phyloP scores from a whole-genome alignment of 2,797 vertebrate species.

The Eremophila alpestris region DNA sequence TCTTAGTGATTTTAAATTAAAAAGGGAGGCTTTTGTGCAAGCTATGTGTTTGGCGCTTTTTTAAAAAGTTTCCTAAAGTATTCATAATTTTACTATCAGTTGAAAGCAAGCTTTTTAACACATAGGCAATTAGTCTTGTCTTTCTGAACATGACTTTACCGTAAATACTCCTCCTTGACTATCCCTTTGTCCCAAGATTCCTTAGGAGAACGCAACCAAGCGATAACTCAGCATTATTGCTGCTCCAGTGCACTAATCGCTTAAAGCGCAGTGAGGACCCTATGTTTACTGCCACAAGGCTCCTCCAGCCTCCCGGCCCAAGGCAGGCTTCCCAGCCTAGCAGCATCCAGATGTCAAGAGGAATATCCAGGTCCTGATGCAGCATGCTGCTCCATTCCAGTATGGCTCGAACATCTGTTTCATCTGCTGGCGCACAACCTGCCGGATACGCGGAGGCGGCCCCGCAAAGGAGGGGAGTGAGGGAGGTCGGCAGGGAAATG shows the following conservation, averaged over 20 bases:
- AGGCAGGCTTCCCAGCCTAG: slow-evolving; percentile 87
- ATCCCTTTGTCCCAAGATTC: slow-evolving; percentile 86
- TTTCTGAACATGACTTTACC: slow-evolving; percentile 77
- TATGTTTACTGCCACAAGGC: slow-evolving; percentile 86
- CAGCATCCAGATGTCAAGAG: slow-evolving; percentile 96
- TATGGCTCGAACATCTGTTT: slow-evolving; percentile 96
- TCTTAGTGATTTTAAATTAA: slow-evolving; percentile 56
- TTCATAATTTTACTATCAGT: slow-evolving; percentile 60
- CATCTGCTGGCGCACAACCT: slow-evolving; percentile 90
- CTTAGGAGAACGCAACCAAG: slow-evolving; percentile 85
- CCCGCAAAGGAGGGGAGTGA: background rate
- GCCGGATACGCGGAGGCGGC: slow-evolving; percentile 52
- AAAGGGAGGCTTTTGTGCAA: background rate
- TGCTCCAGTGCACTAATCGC: slow-evolving; percentile 89
- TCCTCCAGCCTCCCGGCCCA: slow-evolving; percentile 89
- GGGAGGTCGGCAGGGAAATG: background rate
- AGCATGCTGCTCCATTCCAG: slow-evolving; percentile 90
- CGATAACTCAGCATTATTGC: slow-evolving; percentile 91
- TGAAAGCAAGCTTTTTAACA: slow-evolving; percentile 70
- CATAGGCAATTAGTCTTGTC: slow-evolving; percentile 74
- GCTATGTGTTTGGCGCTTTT: slow-evolving; percentile 12
- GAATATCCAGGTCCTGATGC: slow-evolving; percentile 86
- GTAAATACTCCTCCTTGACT: slow-evolving; percentile 82
- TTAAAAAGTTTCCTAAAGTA: slow-evolving; percentile 56
- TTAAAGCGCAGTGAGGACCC: slow-evolving; percentile 89